Conservation (phyloP, 1,140 invertebrate genomes). For the Chrysoperla carnea region DNA sequence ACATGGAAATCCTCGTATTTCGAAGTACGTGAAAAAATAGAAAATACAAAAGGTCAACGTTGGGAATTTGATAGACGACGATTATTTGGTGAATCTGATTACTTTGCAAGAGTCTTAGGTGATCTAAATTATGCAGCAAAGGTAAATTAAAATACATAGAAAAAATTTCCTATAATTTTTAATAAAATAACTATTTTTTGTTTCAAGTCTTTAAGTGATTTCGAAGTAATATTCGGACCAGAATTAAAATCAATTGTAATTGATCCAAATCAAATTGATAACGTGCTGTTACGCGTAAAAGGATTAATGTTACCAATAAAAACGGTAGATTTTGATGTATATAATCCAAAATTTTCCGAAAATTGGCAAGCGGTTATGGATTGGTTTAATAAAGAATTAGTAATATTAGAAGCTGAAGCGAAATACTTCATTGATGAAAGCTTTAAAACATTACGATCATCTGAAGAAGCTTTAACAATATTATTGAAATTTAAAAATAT, state of each 20-base stretch:
- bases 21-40: slow-evolving; percentile 59
- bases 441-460: slow-evolving; percentile 49
- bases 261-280: slow-evolving; percentile 69
- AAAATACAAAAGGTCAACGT: slow-evolving; percentile 56
- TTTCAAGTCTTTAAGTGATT: slow-evolving; percentile 53
- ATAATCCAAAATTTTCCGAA: slow-evolving; percentile 50
- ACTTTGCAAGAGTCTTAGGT: slow-evolving; percentile 58
- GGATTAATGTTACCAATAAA: slow-evolving; percentile 53
- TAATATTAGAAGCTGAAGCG: slow-evolving; percentile 59
- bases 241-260: slow-evolving; percentile 72
- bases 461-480: slow-evolving; percentile 61
- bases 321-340: slow-evolving; percentile 66
- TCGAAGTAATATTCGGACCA: slow-evolving; percentile 74
- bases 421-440: slow-evolving; percentile 71
- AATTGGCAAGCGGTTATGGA: slow-evolving; percentile 69
- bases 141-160: too few species aligned
- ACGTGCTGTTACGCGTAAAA: slow-evolving; percentile 53
- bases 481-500: slow-evolving; percentile 64
- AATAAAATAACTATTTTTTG: background rate
- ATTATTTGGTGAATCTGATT: slow-evolving; percentile 68
- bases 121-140: slow-evolving; percentile 58
- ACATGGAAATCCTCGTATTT: slow-evolving; percentile 60
- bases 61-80: slow-evolving; percentile 80
- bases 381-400: slow-evolving; percentile 55
- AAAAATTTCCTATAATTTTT: too few species aligned